These are phyloP conservation scores for Melanostoma scalare DNA, from an alignment of 2,888 invertebrate species.

Conservation along the genomic window DNA sequence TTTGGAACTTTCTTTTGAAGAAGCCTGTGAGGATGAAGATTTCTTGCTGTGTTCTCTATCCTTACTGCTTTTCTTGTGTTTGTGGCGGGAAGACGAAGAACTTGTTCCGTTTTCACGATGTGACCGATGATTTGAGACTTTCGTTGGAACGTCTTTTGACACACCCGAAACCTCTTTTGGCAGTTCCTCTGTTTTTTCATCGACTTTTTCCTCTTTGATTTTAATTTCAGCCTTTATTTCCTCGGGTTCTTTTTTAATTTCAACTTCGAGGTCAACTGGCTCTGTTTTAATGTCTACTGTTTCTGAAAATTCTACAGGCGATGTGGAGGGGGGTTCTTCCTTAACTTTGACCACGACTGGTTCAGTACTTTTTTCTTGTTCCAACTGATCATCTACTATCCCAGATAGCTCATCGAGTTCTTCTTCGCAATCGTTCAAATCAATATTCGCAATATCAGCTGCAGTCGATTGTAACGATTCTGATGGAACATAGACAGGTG, in stretches of 20 bases:
- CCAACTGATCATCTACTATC: constrained; percentile 72
- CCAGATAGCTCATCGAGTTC: constrained; percentile 75
- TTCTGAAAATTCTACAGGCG: background rate
- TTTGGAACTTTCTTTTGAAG: constrained; percentile 33
- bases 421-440: constrained; percentile 75
- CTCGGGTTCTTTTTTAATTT: constrained; percentile 23
- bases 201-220: constrained; percentile 6
- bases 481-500: constrained; percentile 80
- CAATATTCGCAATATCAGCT: constrained; percentile 63
- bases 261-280: constrained; percentile 23
- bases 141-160: constrained; percentile 23
- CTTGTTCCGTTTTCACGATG: constrained; percentile 41
- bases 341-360: constrained; percentile 1
- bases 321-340: constrained; percentile 13
- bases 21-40: constrained; percentile 15
- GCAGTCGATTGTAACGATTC: constrained; percentile 45
- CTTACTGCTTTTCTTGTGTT: constrained; percentile 57
- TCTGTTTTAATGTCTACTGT: constrained; percentile 16
- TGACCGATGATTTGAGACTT: constrained; percentile 12
- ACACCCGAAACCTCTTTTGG: background rate
- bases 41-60: constrained; percentile 40
- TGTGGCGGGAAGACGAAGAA: constrained; percentile 45
- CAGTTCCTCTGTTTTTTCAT: constrained; percentile 12
- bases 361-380: background rate
- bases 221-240: background rate